A percentile compares a stretch with the other conserved stretches of the same genome.
Evolutionary conservation across 37 sponge, comb jelly and placozoan genomes (phyloP).

Genomic region (Diacarnus erythraeanus): DNA sequence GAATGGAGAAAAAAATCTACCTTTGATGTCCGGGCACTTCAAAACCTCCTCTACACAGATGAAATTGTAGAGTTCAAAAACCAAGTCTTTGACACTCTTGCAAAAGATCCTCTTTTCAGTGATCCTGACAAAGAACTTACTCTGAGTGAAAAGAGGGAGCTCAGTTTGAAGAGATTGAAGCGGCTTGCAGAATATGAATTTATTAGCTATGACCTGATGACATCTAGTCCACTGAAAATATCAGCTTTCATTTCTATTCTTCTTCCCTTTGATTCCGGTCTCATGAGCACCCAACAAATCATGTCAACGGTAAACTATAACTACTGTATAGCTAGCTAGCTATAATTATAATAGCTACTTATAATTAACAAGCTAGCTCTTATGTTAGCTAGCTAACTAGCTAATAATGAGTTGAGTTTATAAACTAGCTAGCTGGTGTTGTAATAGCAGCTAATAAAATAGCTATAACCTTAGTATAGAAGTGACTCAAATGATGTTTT

Average conservation of each 20-base stretch:
- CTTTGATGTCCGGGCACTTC: slow-evolving; percentile 39
- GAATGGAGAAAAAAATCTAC: slow-evolving; percentile 44
- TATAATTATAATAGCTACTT: too few species aligned
- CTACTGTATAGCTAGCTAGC: too few species aligned
- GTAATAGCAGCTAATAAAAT: too few species aligned
- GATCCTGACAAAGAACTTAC: slow-evolving; percentile 29
- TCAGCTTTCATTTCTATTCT: slow-evolving; percentile 29
- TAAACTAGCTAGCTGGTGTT: too few species aligned
- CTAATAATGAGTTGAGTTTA: too few species aligned
- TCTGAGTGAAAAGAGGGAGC: slow-evolving; percentile 43
- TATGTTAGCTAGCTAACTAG: too few species aligned
- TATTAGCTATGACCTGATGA: slow-evolving; percentile 24
- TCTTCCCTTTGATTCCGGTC: slow-evolving; percentile 23
- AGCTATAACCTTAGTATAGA: too few species aligned
- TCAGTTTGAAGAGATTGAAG: slow-evolving; percentile 61
- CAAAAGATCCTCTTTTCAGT: slow-evolving; percentile 68
- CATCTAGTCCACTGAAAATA: slow-evolving; percentile 22
- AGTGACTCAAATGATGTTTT: too few species aligned
- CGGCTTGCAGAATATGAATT: slow-evolving; percentile 72
- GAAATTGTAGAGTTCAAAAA: slow-evolving; percentile 34
- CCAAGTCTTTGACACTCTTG: slow-evolving; percentile 63
- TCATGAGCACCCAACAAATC: slow-evolving; percentile 9
- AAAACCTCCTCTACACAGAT: slow-evolving; percentile 28
- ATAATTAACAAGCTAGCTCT: too few species aligned
- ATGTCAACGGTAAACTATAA: slow-evolving; percentile 48